Evolutionary conservation across 2,113 vertebrate species (phyloP), one percentile per base, ranked within the genome.

Genomic region (Dipodomys merriami): DNA sequence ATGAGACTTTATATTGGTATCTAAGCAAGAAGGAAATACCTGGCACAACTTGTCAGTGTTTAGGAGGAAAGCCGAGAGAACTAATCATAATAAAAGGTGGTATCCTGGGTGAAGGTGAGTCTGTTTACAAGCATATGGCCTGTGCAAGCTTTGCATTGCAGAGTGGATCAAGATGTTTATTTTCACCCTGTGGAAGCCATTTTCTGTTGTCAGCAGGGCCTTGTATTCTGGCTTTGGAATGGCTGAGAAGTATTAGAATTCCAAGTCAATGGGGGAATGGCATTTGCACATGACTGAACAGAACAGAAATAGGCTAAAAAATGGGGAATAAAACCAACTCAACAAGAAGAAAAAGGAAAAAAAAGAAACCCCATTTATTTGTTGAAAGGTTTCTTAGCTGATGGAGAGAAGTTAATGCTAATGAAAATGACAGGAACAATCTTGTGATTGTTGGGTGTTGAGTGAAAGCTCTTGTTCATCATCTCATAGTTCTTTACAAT

Each of bases 1-100:
- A 96, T 95, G 92, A 92, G 95, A 90, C 88, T 88, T 96, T 97
- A 96, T 93, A 97, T 93, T 1, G 1, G 95, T 97, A 95, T 97
- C 88, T 96, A 96, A 97, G 93, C 73, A 49, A 97, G 80, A 96
- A 97, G 88, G 94, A 97, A 97, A 74, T 92, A 90, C 87, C 96
- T 97, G 82, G 71, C 69, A 60, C 90, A 95, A 95, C 87, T 96
- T 94, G 86, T 95, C 91, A 92, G 30, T 57, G 86, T 96, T 95
- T 79, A 96, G 12, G 81, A 95, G 82, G 93, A 93, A 73, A 88
- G 62, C 91, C 95, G 80, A 88, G 68, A 64, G 71, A 27, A 27
- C 67, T 78, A 91, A 90, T 80, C 84, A 88, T 94, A 94, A 93
- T 83, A 84, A 2, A 73, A 82, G 1, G 69, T 90, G 83, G 90